Base-by-base conservation (phyloP, 2,797 vertebrate genomes). In the Xenops minutus region DNA sequence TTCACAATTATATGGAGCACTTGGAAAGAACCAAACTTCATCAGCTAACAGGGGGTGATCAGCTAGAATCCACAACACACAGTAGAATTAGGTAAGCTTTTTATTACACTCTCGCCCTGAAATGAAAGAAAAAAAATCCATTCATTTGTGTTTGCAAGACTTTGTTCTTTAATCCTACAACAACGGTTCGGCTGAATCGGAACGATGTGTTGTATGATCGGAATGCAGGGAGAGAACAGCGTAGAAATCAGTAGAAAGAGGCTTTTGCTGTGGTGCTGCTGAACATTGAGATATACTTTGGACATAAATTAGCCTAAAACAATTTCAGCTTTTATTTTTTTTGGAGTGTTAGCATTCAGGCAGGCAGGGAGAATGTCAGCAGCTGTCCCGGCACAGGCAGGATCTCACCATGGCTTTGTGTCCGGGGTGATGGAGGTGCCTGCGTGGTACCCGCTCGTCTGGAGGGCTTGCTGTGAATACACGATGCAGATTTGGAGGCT, bases 1-100 rank as follows among this genome's bases (percentile, higher is more conserved):
- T 99, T 97, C 99, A 99, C 98, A 99, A 98, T 98, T 99, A 99
- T 91, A 99, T 99, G 99, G 99, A 99, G 95, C 99, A 99, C 96
- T 98, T 99, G 98, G 99, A 99, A 97, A 98, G 99, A 92, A 98
- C 98, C 63, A 99, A 99, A 98, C 98, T 99, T 98, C 99, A 99
- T 89, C 99, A 99, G 68, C 96, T 98, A 72, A 92, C 95, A 9
- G 97, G 97, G 78, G 94, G 97, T 44, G 99, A 99, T 77, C 97
- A 98, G n/a, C 93, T 98, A 59, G 99, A 99, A 77, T 95, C 98
- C 12, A 92, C 94, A 91, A 93, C 98, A 51, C 95, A 98, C 76
- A 96, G 94, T 97, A 98, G 98, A 97, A 97, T 98, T 96, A 98
- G 98, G 99, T 99, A 98, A 99, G 99, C 95, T 93, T 29, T 94